These are phyloP conservation scores for Dreissena polymorpha DNA, from an alignment of 1,140 invertebrate genomes.

Conservation along the genomic window DNA sequence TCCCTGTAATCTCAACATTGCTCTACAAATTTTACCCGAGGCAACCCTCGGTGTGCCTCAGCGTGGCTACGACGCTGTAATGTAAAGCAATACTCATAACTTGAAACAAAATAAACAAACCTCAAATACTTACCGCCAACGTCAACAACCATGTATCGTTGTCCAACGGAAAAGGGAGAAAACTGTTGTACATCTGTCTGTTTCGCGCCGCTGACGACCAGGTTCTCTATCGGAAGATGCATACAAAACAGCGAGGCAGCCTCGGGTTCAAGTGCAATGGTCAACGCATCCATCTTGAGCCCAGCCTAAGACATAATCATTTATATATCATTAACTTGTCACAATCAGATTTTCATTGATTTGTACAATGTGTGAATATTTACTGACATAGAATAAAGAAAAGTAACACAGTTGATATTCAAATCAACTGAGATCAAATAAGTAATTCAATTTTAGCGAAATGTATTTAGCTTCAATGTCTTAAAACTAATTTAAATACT, in stretches of 20 bases:
- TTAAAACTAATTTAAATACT: too few species aligned
- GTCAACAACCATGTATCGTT: constrained; percentile 56
- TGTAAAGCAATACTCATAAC: neutral
- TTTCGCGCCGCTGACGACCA: neutral
- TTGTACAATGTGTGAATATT: neutral
- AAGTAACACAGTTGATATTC: neutral
- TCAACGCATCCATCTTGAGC: constrained; percentile 33
- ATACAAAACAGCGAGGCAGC: constrained; percentile 59
- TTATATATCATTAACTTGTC: neutral
- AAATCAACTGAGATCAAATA: neutral
- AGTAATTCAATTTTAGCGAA: neutral
- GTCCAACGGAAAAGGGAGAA: constrained; percentile 40
- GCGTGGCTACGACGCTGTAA: too few species aligned
- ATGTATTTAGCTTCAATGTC: too few species aligned
- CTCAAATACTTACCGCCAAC: constrained; percentile 51
- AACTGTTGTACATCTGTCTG: neutral
- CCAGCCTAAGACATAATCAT: constrained; percentile 52
- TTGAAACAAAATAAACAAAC: neutral
- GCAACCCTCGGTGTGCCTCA: too few species aligned
- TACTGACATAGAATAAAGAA: neutral
- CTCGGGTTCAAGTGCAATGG: constrained; percentile 61
- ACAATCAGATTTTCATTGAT: neutral
- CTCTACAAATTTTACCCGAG: too few species aligned
- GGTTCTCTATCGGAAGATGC: constrained; percentile 42
- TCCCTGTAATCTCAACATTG: too few species aligned